Percentiles rank a stretch among this genome's conserved stretches.
These are phyloP conservation scores for Aspidapion aeneum DNA, from an alignment of 2,888 invertebrate species.

Conservation along the genomic window DNA sequence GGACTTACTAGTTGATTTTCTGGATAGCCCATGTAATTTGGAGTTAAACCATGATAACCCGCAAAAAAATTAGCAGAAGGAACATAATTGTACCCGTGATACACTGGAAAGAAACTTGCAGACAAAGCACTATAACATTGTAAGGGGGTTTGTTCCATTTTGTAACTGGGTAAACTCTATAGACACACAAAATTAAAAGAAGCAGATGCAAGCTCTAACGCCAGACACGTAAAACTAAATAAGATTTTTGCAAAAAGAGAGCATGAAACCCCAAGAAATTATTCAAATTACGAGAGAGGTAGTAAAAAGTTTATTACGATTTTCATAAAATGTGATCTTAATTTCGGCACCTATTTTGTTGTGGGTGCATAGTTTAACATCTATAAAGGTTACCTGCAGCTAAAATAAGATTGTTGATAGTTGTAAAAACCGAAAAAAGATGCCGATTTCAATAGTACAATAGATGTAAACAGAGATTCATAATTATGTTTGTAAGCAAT, in stretches of 20 bases:
- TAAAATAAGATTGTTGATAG: background rate
- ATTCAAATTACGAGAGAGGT: background rate
- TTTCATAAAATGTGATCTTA: background rate
- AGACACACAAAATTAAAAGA: background rate
- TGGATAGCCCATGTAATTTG: background rate
- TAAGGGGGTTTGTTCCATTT: background rate
- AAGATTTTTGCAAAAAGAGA: background rate
- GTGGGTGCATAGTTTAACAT: background rate
- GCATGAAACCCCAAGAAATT: background rate
- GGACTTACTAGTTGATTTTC: background rate
- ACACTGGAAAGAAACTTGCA: background rate
- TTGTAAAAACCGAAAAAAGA: background rate
- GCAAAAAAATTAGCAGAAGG: background rate
- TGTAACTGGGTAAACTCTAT: background rate
- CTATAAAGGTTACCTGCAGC: background rate
- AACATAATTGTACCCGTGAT: background rate
- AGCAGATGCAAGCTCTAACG: background rate
- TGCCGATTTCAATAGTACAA: background rate
- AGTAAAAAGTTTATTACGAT: background rate
- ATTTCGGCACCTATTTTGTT: slow-evolving; percentile 1
- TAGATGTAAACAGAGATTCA: background rate
- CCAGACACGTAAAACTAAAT: background rate
- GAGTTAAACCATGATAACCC: background rate
- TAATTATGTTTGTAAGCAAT: slow-evolving; percentile 9
- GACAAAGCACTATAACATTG: background rate